These are phyloP conservation scores for Arbacia lixula DNA, from an alignment of 53 echinoderm and acorn worm genomes.

Conservation along the genomic window DNA sequence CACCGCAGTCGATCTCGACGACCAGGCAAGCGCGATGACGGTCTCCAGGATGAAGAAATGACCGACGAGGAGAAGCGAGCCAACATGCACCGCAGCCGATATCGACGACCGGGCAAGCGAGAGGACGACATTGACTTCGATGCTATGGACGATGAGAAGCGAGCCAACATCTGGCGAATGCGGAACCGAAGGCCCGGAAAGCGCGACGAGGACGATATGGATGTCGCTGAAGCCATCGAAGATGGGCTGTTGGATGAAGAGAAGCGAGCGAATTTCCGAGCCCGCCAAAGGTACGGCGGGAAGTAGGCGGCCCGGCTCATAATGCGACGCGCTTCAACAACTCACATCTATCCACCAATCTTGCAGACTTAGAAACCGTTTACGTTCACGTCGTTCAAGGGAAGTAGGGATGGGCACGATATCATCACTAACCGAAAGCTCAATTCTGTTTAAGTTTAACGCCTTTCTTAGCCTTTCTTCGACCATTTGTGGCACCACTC, in stretches of 20 bases:
- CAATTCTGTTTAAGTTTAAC: too few relatives aligned
- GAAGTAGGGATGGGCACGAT: too few relatives aligned
- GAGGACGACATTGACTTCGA: slow-evolving; percentile 37
- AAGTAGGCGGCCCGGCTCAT: slow-evolving; percentile 8
- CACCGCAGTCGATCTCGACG: background rate
- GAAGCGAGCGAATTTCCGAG: slow-evolving; percentile 35
- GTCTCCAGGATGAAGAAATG: background rate
- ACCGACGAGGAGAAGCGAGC: slow-evolving; percentile 37
- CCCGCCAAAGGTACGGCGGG: background rate
- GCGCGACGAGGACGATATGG: background rate
- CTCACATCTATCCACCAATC: too few relatives aligned
- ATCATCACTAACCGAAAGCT: too few relatives aligned
- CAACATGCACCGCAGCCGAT: background rate
- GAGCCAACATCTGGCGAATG: background rate
- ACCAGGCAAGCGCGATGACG: slow-evolving; percentile 26
- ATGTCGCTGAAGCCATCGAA: background rate
- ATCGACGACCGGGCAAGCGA: slow-evolving; percentile 3
- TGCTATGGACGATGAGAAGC: slow-evolving; percentile 12
- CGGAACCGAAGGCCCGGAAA: background rate
- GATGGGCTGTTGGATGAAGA: background rate
- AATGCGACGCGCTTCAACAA: background rate
- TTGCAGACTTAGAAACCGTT: too few relatives aligned
- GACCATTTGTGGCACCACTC: too few relatives aligned
- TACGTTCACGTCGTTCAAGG: too few relatives aligned
- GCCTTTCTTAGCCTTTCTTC: too few relatives aligned